phyloP scores from a whole-genome alignment of 2,113 vertebrate genomes.

The Vanacampus margaritifer region DNA sequence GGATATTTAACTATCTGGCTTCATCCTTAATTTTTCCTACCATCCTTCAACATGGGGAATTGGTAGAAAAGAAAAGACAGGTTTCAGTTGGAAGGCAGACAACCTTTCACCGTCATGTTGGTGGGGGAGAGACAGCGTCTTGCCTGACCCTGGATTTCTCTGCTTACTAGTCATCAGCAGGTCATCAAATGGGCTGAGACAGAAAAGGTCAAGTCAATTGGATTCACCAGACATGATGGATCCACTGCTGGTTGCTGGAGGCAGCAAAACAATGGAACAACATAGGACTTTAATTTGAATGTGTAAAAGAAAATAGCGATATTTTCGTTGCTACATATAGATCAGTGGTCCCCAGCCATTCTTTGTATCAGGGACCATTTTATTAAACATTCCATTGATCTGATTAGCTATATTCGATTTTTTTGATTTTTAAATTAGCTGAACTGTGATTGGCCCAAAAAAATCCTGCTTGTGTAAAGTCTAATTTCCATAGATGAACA shows the following conservation, averaged over 20 bases:
- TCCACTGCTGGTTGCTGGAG: slow-evolving; percentile 15
- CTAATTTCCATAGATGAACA: no score
- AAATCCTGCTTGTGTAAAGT: no score
- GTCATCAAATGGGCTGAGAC: slow-evolving; percentile 59
- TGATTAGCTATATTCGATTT: no score
- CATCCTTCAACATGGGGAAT: slow-evolving; percentile 48
- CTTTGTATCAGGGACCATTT: no score
- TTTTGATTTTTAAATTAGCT: no score
- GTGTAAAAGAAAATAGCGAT: not conserved
- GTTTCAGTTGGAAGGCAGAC: slow-evolving; percentile 41
- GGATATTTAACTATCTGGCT: slow-evolving; percentile 65
- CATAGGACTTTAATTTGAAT: not conserved
- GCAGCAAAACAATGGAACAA: slow-evolving; percentile 1
- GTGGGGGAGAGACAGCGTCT: slow-evolving; percentile 38
- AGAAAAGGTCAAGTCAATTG: slow-evolving; percentile 45
- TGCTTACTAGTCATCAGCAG: slow-evolving; percentile 60
- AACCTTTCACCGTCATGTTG: slow-evolving; percentile 42
- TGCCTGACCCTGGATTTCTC: slow-evolving; percentile 46
- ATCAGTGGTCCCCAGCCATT: no score
- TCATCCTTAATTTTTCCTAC: slow-evolving; percentile 53
- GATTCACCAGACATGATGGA: slow-evolving; percentile 48
- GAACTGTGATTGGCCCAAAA: no score
- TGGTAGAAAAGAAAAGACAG: slow-evolving; percentile 22
- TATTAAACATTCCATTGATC: no score
- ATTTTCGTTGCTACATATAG: no score